Conservation (phyloP, 2,797 vertebrate genomes). For the Myripristis jacobus region DNA sequence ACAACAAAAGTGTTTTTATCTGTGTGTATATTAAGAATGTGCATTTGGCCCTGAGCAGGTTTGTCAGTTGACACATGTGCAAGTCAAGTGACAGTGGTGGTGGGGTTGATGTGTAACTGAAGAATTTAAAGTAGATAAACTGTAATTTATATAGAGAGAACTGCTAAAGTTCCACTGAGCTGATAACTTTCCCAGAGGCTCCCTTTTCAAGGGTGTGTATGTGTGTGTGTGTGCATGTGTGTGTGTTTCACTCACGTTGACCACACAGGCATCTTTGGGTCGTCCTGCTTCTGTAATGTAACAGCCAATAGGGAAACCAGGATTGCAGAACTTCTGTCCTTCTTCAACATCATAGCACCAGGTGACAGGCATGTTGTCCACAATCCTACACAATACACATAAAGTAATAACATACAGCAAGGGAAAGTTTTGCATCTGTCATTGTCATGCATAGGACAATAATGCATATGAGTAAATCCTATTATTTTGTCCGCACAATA, state of each 20-base stretch:
- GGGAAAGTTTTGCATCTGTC: too few species aligned
- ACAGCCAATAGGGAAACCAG: slow-evolving; percentile 94
- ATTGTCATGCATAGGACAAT: too few species aligned
- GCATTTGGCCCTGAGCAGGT: too few species aligned
- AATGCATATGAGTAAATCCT: too few species aligned
- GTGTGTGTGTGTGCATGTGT: not conserved
- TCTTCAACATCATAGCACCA: slow-evolving; percentile 97
- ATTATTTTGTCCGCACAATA: too few species aligned
- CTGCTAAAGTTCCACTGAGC: not conserved
- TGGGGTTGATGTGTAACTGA: too few species aligned
- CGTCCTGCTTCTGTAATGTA: slow-evolving; percentile 89
- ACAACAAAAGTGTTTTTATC: too few species aligned
- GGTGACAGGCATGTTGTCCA: slow-evolving; percentile 96
- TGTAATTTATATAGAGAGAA: too few species aligned
- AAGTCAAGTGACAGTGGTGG: not conserved
- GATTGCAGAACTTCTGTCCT: slow-evolving; percentile 92
- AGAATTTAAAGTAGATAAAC: too few species aligned
- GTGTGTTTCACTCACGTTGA: slow-evolving; percentile 85
- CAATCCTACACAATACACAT: slow-evolving; percentile 82
- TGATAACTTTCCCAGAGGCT: not conserved
- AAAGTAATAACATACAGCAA: slow-evolving; percentile 6
- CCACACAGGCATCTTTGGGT: slow-evolving; percentile 93
- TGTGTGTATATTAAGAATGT: too few species aligned
- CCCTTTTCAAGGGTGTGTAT: too few species aligned
- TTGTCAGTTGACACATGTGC: too few species aligned